Conservation (phyloP, 1,140 invertebrate genomes). For the Scaptomyza graminum region DNA sequence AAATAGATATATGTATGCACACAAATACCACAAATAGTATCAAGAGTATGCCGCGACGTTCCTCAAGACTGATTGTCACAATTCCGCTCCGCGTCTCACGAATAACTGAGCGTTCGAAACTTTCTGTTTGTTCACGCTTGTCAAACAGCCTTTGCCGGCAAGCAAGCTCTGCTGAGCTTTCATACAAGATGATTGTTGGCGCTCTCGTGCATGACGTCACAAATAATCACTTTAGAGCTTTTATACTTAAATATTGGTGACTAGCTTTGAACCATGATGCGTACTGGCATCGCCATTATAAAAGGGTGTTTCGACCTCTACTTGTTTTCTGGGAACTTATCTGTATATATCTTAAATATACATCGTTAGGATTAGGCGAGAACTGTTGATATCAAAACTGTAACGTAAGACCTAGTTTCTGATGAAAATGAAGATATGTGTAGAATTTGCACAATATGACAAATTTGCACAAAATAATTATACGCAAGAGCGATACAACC, state of each 20-base stretch:
- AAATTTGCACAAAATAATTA: no score
- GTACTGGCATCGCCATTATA: no score
- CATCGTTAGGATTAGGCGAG: no score
- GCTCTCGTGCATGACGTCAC: constrained; percentile 10
- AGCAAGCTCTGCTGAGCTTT: constrained; percentile 4
- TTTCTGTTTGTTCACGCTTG: constrained; percentile 9
- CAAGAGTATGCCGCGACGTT: constrained; percentile 13
- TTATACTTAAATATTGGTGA: no score
- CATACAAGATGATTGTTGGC: not conserved
- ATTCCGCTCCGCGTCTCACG: constrained; percentile 1
- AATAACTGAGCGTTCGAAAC: constrained; percentile 19
- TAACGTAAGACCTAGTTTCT: no score
- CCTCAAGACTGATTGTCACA: not conserved
- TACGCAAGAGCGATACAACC: no score
- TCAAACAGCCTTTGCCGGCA: constrained; percentile 14
- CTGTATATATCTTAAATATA: no score
- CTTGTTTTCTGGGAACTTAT: no score
- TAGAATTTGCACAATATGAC: no score
- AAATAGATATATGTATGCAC: constrained; percentile 11
- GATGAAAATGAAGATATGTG: no score
- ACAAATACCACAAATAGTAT: constrained; percentile 2
- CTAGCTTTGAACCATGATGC: not conserved
- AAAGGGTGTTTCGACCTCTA: no score
- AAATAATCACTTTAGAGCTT: not conserved
- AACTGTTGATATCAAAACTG: no score